Base-by-base conservation (phyloP, 2,797 vertebrate species). In the Hafferia zeledoni region DNA sequence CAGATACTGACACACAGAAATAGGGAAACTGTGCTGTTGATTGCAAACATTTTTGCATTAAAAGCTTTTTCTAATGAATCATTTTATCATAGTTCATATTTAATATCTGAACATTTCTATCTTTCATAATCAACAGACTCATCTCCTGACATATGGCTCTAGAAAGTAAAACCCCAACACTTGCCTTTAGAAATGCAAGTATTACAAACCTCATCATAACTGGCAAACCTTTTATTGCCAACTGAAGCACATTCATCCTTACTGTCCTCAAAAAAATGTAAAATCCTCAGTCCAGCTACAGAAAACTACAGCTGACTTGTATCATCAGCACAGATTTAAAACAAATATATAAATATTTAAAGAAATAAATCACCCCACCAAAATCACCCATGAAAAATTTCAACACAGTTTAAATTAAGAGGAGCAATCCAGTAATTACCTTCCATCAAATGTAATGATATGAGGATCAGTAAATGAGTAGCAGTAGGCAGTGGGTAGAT, bases 401-500 rank as follows among this genome's bases (percentile, higher is more conserved):
- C 50, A 43, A 46, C 25, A 41, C 15, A 30, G 28, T 78, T 74
- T 25, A 87, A 43, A 35, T 68, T 63, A 79, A 95, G 44, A 88
- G 37, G 49, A 94, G 61, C 46, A 90, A 75, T 57, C 24, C 89
- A 84, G 24, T 80, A 59, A 93, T 98, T 99, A 99, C 98, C 98
- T 99, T 97, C 98, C 99, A 97, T 99, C 99, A 97, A 99, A 99
- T 10, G 98, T 99, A 97, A 99, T 98, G 16, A 99, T 96, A 94
- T 99, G 99, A 90, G 99, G 98, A 81, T 99, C 99, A 55, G 98
- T 99, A 97, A 99, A 99, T 74, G 98, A 98, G 94, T 98, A 99
- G 97, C 98, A 99, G 92, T 98, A 98, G 13, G 98, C 98, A 78
- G 98, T 97, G 19, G 98, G 98, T 18, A 98, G 94, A 56, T 99